phyloP scores from a whole-genome alignment of 1,140 invertebrate genomes.

The Vollenhovia emeryi region DNA sequence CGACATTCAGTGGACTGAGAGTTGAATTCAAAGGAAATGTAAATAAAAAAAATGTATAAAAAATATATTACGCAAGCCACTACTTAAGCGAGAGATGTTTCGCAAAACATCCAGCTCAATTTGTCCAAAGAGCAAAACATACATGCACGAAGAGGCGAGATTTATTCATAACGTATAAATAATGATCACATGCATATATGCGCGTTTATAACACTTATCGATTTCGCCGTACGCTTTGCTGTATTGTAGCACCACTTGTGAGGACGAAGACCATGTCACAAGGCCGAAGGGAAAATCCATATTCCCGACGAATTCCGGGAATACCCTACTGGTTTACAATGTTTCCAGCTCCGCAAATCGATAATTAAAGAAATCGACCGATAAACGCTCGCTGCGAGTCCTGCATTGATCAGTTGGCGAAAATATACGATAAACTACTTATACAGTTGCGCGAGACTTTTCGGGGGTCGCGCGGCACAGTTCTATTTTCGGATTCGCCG shows the following conservation, averaged over 20 bases:
- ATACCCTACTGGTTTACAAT: not conserved
- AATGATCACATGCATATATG: not conserved
- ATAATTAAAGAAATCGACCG: slow-evolving; percentile 15
- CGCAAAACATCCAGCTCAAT: not conserved
- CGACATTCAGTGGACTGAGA: not conserved
- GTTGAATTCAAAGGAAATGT: not conserved
- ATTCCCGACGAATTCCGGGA: slow-evolving; percentile 7
- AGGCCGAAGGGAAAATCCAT: slow-evolving; percentile 39
- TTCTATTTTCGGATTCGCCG: slow-evolving; percentile 26
- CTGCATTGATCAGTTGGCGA: not conserved
- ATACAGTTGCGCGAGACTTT: not conserved
- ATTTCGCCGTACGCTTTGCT: not conserved
- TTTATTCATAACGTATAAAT: slow-evolving; percentile 16
- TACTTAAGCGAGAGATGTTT: not conserved
- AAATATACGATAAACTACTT: not conserved
- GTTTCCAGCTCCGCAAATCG: not conserved
- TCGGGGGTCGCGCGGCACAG: not conserved
- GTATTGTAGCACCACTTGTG: not conserved
- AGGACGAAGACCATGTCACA: slow-evolving; percentile 28
- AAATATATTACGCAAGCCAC: not conserved
- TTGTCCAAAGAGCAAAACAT: not conserved
- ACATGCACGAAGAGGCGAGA: no score
- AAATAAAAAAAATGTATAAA: not conserved
- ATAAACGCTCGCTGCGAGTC: not conserved
- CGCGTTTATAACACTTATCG: slow-evolving; percentile 38